Conservation (phyloP, 2,113 vertebrate genomes). For the Pao palembangensis region DNA sequence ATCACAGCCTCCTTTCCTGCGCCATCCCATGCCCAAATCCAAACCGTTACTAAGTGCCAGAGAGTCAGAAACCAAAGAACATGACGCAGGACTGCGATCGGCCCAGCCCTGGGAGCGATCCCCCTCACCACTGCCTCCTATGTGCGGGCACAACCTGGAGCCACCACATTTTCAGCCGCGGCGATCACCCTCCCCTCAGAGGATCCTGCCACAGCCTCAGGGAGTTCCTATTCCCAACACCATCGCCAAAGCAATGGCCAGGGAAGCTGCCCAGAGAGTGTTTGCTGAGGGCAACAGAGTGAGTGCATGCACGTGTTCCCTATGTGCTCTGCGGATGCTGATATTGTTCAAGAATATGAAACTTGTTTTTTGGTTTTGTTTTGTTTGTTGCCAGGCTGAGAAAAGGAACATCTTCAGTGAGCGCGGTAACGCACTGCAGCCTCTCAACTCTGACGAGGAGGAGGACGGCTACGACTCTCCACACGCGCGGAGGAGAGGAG, state of each 20-base stretch:
- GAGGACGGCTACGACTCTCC: constrained; percentile 88
- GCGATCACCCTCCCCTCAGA: constrained; percentile 89
- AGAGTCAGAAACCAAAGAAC: constrained; percentile 93
- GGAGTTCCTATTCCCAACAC: constrained; percentile 87
- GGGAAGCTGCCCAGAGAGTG: constrained; percentile 90
- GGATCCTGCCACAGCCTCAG: constrained; percentile 95
- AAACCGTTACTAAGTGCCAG: constrained; percentile 90
- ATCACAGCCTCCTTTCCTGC: constrained; percentile 73
- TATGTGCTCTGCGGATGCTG: not conserved
- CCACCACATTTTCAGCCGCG: constrained; percentile 77
- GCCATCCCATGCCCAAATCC: constrained; percentile 77
- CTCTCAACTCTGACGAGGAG: constrained; percentile 85
- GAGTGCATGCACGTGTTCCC: constrained; percentile 23
- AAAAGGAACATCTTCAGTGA: constrained; percentile 88
- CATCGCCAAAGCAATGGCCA: constrained; percentile 94
- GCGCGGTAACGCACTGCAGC: constrained; percentile 73
- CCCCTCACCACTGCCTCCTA: constrained; percentile 70
- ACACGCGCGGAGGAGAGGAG: constrained; percentile 78
- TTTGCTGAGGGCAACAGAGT: constrained; percentile 86
- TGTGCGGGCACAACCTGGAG: constrained; percentile 79
- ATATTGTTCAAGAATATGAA: not conserved
- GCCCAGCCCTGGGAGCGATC: constrained; percentile 85
- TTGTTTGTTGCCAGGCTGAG: constrained; percentile 78
- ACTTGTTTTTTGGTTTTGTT: constrained; percentile 1
- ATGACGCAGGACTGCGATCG: constrained; percentile 69